Conservation (phyloP, 2,113 vertebrate genomes). For the Syrmaticus mikado region DNA sequence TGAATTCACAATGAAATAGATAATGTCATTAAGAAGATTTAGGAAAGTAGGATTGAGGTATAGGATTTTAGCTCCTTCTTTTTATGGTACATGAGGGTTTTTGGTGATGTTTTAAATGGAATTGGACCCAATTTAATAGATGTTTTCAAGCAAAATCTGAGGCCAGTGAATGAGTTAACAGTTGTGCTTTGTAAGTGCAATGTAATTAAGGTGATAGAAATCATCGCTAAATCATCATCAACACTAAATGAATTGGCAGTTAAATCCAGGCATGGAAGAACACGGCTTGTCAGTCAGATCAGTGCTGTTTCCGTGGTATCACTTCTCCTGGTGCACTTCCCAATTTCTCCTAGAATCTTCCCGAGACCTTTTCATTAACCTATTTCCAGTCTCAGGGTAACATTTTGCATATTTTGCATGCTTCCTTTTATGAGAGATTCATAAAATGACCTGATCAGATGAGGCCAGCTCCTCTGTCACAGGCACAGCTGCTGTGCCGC, state of each 20-base stretch:
- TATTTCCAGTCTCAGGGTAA: background rate
- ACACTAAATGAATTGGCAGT: slow-evolving; percentile 26
- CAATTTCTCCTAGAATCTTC: background rate
- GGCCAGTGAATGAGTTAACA: background rate
- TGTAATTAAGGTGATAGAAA: background rate
- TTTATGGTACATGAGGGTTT: background rate
- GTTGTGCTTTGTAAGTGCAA: background rate
- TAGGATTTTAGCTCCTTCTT: background rate
- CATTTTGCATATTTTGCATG: background rate
- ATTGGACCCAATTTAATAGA: background rate
- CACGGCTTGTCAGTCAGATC: background rate
- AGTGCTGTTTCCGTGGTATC: background rate
- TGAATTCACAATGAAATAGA: slow-evolving; percentile 68
- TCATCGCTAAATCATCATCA: background rate
- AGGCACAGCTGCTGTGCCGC: fast-evolving
- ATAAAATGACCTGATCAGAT: fast-evolving
- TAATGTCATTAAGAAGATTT: slow-evolving; percentile 34
- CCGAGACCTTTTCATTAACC: background rate
- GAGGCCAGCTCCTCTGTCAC: background rate
- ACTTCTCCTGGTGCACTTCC: background rate
- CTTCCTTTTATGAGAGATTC: background rate
- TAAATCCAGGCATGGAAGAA: background rate
- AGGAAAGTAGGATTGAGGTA: background rate
- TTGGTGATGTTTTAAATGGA: background rate
- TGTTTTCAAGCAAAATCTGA: background rate